Conservation (phyloP, 1,140 invertebrate genomes). For the Heliconius eleuchia region DNA sequence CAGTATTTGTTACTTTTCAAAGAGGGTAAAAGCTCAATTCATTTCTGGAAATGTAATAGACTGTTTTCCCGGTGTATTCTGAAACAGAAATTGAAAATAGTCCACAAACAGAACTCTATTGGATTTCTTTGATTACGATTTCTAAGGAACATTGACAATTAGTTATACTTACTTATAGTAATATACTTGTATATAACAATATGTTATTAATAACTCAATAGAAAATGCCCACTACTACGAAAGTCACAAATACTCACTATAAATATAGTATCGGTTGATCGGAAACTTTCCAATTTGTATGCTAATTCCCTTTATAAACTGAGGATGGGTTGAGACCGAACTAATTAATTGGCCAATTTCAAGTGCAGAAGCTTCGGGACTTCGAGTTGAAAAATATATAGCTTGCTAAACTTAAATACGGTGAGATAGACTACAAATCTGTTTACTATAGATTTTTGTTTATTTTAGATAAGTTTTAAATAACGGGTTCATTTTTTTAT, state of each 20-base stretch:
- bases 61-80: too few relatives aligned
- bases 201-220: neutral
- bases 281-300: slow-evolving; percentile 66
- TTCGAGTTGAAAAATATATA: slow-evolving; percentile 14
- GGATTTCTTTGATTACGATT: too few relatives aligned
- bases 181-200: neutral
- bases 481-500: too few relatives aligned
- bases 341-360: slow-evolving; percentile 38
- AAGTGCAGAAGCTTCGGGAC: slow-evolving; percentile 19
- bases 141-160: too few relatives aligned
- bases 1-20: too few relatives aligned
- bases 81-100: too few relatives aligned
- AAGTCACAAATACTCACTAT: slow-evolving; percentile 20
- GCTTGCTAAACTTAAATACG: slow-evolving; percentile 1
- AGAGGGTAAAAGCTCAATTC: too few relatives aligned
- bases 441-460: neutral
- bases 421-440: neutral
- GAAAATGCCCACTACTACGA: slow-evolving; percentile 1
- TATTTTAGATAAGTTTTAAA: neutral
- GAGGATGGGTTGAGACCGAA: slow-evolving; percentile 33
- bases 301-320: slow-evolving; percentile 61
- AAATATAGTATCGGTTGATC: slow-evolving; percentile 39
- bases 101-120: too few relatives aligned
- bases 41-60: too few relatives aligned
- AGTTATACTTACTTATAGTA: too few relatives aligned